A percentile compares a stretch with the other conserved stretches of the same genome.
These are phyloP conservation scores for Drosophila rhopaloa DNA, from an alignment of 1,140 invertebrate genomes.

Conservation along the genomic window DNA sequence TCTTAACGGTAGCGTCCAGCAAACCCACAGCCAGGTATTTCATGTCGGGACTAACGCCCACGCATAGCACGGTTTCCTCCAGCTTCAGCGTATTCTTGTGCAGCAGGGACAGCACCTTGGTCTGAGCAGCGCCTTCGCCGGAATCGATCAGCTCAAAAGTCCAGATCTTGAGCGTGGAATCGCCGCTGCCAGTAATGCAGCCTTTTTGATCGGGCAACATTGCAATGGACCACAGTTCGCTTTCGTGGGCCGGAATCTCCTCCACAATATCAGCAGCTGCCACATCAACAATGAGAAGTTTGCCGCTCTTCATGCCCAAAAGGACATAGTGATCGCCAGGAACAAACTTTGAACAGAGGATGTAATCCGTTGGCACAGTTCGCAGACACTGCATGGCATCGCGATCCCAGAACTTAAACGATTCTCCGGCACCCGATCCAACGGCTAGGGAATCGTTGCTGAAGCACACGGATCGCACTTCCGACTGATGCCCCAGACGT, in stretches of 20 bases:
- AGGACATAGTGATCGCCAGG: slow-evolving; percentile 96
- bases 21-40: slow-evolving; percentile 95
- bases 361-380: slow-evolving; percentile 89
- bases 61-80: slow-evolving; percentile 93
- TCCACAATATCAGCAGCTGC: slow-evolving; percentile 91
- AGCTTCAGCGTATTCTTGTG: slow-evolving; percentile 93
- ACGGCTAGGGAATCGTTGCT: slow-evolving; percentile 96
- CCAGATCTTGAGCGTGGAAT: slow-evolving; percentile 97
- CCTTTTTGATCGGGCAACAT: slow-evolving; percentile 92
- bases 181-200: slow-evolving; percentile 93
- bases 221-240: slow-evolving; percentile 91
- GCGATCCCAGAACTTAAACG: slow-evolving; percentile 97
- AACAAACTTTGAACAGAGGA: slow-evolving; percentile 91
- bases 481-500: slow-evolving; percentile 93
- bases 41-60: slow-evolving; percentile 93
- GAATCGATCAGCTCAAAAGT: slow-evolving; percentile 92
- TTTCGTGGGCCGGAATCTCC: slow-evolving; percentile 91
- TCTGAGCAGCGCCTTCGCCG: slow-evolving; percentile 74
- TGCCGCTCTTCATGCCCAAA: slow-evolving; percentile 94
- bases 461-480: slow-evolving; percentile 94
- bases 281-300: slow-evolving; percentile 95
- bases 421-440: slow-evolving; percentile 93
- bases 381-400: slow-evolving; percentile 92
- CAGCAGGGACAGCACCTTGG: slow-evolving; percentile 90
- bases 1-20: slow-evolving; percentile 97